phyloP scores from a whole-genome alignment of 2,113 vertebrate species.

The Cairina moschata region DNA sequence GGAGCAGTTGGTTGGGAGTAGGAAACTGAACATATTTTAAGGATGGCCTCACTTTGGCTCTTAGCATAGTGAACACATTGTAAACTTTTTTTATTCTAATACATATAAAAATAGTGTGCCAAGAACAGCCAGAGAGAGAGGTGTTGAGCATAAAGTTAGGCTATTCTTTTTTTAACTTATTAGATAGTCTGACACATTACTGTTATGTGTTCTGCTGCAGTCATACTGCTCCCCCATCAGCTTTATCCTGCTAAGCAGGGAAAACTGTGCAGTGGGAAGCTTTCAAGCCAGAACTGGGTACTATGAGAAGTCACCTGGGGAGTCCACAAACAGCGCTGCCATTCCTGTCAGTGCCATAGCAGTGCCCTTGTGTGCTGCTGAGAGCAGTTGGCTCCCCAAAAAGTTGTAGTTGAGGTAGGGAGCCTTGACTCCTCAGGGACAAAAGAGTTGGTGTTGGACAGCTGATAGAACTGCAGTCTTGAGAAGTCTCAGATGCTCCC shows the following conservation, averaged over 20 bases:
- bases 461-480: background rate
- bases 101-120: background rate
- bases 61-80: conserved; percentile 12
- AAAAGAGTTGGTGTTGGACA: background rate
- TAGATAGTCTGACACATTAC: background rate
- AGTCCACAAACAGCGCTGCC: background rate
- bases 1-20: conserved; percentile 7
- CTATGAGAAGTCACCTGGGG: background rate
- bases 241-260: background rate
- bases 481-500: background rate
- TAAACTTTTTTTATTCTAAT: conserved; percentile 45
- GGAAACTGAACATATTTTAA: conserved; percentile 57
- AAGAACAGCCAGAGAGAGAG: conserved; percentile 19
- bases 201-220: background rate
- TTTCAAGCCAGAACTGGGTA: background rate
- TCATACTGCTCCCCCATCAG: background rate
- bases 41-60: conserved; percentile 69
- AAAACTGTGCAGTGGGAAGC: background rate
- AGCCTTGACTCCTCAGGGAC: background rate
- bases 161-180: conserved; percentile 24
- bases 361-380: background rate
- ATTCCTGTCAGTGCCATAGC: fast-evolving
- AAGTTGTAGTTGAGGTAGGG: background rate
- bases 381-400: background rate
- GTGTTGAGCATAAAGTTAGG: background rate